Base-by-base conservation (phyloP, 2,797 vertebrate species). In the Danio jaintianensis region DNA sequence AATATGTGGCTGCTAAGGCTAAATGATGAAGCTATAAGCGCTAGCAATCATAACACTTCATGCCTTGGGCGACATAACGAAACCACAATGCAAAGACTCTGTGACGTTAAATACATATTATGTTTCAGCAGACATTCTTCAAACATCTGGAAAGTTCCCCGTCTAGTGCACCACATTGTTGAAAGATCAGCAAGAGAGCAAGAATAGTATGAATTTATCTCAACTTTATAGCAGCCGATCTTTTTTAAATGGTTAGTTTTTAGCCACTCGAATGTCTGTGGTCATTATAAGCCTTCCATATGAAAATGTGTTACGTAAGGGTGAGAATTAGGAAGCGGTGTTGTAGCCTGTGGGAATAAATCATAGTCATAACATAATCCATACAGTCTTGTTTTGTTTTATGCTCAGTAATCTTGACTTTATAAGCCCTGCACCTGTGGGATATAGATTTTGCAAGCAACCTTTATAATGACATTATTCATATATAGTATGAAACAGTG, bases 141-240 rank as follows among this genome's bases (percentile, higher is more conserved):
- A 20, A 76, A 76, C 82, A 85, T 83, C 71, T 81, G 75, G 74
- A 40, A 52, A 75, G 61, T 58, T 67, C 22, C 12, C 43, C 67
- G 45, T 50, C 45, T 52, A 12, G 29, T 74, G 38, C 16, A 66
- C 59, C n/a, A n/a, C 8, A 56, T 58, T 59, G 48, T 20, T 45
- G 69, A 63, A 53, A 66, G 22, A 63, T 55, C 52, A 29, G 16
- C 63, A 18, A 40, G n/a, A 40, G 62, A 43, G n/a, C 52, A 58
- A n/a, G 42, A 58, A 58, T 22, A 45, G 40, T 15, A 67, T 45
- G 9, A n/a, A 63, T 38, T 56, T 47, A 45, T 42, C 47, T 70
- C 47, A 22, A 58, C 48, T 16, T 18, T 22, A 50, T 5, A 55
- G 55, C 18, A 36, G 42, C 16, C 10, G 7, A 43, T 61, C 16